Conservation (phyloP, 2,888 invertebrate genomes). For the Tachina grossa region DNA sequence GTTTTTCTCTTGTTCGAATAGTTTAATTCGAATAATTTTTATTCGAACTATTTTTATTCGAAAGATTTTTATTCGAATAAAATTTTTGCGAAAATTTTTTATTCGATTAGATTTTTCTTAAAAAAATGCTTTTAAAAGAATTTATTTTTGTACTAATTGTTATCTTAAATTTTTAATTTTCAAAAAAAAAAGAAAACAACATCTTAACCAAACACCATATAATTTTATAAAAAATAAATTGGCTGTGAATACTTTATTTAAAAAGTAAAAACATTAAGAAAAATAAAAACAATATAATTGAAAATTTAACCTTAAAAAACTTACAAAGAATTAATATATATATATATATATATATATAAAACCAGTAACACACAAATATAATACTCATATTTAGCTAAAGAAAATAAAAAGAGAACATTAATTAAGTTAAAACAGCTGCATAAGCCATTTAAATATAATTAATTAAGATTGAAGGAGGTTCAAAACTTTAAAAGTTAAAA, state of each 20-base stretch:
- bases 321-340: constrained; percentile 9
- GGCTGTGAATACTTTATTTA: constrained; percentile 72
- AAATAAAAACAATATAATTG: constrained; percentile 25
- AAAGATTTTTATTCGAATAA: too few relatives aligned
- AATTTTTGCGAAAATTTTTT: too few relatives aligned
- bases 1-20: not conserved
- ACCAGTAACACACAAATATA: constrained; percentile 27
- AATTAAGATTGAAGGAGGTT: not conserved
- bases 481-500: constrained; percentile 52
- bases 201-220: constrained; percentile 37
- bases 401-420: constrained; percentile 17
- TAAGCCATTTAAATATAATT: not conserved
- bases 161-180: constrained; percentile 5
- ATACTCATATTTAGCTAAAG: constrained; percentile 61
- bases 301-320: not conserved
- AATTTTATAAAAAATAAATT: constrained; percentile 69
- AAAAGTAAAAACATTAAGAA: constrained; percentile 68
- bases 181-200: constrained; percentile 21
- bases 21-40: not conserved
- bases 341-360: too few relatives aligned
- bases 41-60: too few relatives aligned
- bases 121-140: not conserved
- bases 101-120: not conserved
- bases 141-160: not conserved
- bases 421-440: constrained; percentile 40